Evolutionary conservation across 2,888 invertebrate species (phyloP).

Genomic region (Invenusta paracnida): DNA sequence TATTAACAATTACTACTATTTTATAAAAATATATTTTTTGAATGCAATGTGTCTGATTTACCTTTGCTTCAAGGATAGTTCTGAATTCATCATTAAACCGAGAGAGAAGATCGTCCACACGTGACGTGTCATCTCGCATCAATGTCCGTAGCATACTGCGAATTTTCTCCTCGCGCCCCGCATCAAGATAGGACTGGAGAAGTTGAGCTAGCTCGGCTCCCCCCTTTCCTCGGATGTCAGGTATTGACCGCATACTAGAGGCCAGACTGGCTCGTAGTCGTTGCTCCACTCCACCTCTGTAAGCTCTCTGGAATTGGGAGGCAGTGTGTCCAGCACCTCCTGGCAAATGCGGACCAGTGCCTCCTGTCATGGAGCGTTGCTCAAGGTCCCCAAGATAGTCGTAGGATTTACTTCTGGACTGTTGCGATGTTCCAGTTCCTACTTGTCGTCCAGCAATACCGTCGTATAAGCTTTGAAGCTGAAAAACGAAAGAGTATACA

Average conservation of each 20-base stretch:
- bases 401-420: neutral
- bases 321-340: neutral
- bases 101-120: neutral
- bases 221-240: constrained; percentile 30
- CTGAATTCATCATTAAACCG: constrained; percentile 35
- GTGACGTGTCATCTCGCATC: constrained; percentile 20
- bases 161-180: constrained; percentile 34
- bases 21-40: neutral
- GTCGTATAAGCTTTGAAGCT: constrained; percentile 11
- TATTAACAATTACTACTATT: neutral
- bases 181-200: constrained; percentile 8
- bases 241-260: constrained; percentile 36
- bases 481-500: too few relatives aligned
- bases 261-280: constrained; percentile 27
- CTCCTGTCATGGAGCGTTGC: neutral
- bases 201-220: constrained; percentile 33
- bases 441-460: neutral
- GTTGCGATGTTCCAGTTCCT: neutral
- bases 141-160: constrained; percentile 9
- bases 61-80: neutral
- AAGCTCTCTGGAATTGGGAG: neutral
- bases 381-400: neutral
- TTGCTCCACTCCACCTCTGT: constrained; percentile 8
- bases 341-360: neutral
- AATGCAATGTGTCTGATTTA: neutral